Conservation (phyloP, 2,797 vertebrate genomes). For the Spinus olivaceus region DNA sequence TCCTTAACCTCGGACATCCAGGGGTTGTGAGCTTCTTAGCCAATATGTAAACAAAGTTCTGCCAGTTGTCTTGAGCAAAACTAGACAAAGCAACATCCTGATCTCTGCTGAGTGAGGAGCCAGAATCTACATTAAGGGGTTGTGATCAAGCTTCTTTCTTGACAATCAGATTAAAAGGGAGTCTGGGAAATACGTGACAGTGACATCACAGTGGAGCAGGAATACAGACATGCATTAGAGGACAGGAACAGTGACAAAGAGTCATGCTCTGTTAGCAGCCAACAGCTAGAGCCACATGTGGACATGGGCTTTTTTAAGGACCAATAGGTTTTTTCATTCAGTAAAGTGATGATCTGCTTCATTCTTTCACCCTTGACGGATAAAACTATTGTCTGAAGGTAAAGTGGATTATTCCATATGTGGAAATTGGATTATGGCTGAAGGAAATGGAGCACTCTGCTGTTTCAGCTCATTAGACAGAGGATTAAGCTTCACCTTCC, state of each 20-base stretch:
- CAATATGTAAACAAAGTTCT: background rate
- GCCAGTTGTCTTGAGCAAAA: background rate
- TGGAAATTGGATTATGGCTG: conserved; percentile 50
- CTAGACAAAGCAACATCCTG: background rate
- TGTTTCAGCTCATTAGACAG: background rate
- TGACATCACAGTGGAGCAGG: background rate
- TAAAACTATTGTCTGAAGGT: conserved; percentile 3
- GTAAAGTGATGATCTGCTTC: conserved; percentile 7
- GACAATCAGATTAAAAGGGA: background rate
- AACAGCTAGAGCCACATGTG: background rate
- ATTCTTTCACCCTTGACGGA: conserved; percentile 2
- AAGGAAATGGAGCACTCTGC: conserved; percentile 24
- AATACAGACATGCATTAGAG: background rate
- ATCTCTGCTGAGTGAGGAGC: background rate
- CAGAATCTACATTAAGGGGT: background rate
- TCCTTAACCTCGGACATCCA: rapidly evolving
- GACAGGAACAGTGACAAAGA: background rate
- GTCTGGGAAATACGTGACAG: background rate
- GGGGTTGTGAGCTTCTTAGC: background rate
- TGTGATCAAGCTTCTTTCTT: background rate
- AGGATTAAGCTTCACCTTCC: background rate
- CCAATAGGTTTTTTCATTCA: conserved; percentile 7
- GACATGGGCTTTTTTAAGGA: background rate
- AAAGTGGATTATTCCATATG: conserved; percentile 27
- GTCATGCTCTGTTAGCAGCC: background rate